Base-by-base conservation (phyloP, 1,140 invertebrate genomes). In the Drosophila repletoides region DNA sequence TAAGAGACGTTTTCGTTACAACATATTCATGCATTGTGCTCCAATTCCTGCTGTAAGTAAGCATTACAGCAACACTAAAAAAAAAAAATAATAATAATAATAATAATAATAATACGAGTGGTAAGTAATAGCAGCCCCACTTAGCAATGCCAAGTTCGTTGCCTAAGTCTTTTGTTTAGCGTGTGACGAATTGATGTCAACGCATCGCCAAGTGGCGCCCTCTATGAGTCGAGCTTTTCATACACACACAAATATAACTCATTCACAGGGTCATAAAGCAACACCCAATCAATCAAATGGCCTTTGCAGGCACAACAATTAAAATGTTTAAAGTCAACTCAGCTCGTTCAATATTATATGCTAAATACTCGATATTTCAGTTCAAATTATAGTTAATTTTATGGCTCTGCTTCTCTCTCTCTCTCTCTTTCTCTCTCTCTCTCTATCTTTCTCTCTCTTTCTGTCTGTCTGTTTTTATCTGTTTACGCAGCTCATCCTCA, bases 71-170 rank as follows among this genome's bases (percentile, higher is more conserved):
- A 22, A 3, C 28, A 36, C 9, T 15, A 31, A 17, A n/a, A 14
- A 17, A 7, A 17, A 22, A 41, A 9, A 29, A 4, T 24, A 51
- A 10, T 26, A 36, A 17, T n/a, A 22, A 21, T 17, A 28, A 21
- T 28, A 22, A 9, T 15, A 34, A 3, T 43, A 36, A 38, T 19
- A 14, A 15, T 19, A 21, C 36, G 14, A 63, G 26, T 24, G 10
- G 5, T 21, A 36, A 46, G 56, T 24, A 3, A 40, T 12, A 14
- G 3, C 4, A 31, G 58, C n/a, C n/a, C n/a, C 29, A 31, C 34
- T 41, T 33, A 49, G 33, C 71, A 74, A 74, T 75, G 73, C 73
- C 66, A 75, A 76, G 73, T 76, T 76, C 72, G 72, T 71, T 75
- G 67, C 73, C 17, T 29, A 61, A 75, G 73, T 72, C 56, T 72